Evolutionary conservation across 2,888 invertebrate genomes (phyloP).

Genomic region (Octonoba sinensis): DNA sequence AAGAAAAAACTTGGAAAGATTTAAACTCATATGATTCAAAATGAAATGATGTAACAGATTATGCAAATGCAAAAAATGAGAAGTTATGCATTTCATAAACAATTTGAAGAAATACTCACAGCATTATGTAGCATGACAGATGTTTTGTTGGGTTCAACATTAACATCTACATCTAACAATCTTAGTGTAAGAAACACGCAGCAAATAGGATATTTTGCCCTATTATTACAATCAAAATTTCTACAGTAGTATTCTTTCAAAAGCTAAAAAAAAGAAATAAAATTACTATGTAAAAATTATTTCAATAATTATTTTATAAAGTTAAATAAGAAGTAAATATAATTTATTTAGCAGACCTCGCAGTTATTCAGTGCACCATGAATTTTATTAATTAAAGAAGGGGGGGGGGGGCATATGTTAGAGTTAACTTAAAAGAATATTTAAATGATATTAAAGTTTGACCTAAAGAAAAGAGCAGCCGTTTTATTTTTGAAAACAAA

Average conservation of each 20-base stretch:
- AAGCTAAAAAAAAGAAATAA: constrained; percentile 70
- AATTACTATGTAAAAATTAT: background rate
- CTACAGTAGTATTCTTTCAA: constrained; percentile 71
- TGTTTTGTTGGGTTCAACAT: constrained; percentile 77
- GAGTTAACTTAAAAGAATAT: too few relatives aligned
- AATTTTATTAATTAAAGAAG: background rate
- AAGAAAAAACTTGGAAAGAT: too few relatives aligned
- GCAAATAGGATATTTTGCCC: constrained; percentile 72
- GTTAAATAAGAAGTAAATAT: too few relatives aligned
- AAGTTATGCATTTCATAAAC: background rate
- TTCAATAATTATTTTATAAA: too few relatives aligned
- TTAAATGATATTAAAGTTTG: too few relatives aligned
- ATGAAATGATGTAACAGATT: too few relatives aligned
- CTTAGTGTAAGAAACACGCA: constrained; percentile 72
- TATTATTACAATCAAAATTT: constrained; percentile 69
- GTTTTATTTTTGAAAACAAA: too few relatives aligned
- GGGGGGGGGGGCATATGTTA: too few relatives aligned
- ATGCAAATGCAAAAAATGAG: too few relatives aligned
- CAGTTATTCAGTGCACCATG: background rate
- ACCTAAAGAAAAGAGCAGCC: too few relatives aligned
- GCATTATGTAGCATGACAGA: constrained; percentile 74
- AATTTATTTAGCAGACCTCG: background rate
- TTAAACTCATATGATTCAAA: too few relatives aligned
- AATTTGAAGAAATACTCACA: constrained; percentile 69
- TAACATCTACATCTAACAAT: constrained; percentile 74